Percentiles rank a stretch among this genome's conserved stretches.
Evolutionary conservation across 1,140 invertebrate genomes (phyloP).

Genomic region (Brachionus calyciflorus): DNA sequence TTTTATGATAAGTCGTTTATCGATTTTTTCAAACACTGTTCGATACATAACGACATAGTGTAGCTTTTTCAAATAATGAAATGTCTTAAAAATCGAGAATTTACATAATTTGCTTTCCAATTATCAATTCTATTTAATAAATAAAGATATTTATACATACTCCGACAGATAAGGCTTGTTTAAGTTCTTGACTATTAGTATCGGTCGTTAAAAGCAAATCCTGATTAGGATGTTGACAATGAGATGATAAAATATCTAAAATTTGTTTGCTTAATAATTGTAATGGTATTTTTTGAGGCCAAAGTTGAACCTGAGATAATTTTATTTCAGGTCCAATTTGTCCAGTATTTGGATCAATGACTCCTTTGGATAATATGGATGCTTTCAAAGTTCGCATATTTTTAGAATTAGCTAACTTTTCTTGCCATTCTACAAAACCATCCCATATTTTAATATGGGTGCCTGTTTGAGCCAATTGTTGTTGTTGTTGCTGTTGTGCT

Average conservation of each 20-base stretch:
- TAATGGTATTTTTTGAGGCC: not conserved
- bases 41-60: too few species aligned
- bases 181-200: constrained; percentile 6
- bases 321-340: constrained; percentile 4
- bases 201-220: constrained; percentile 12
- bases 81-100: not conserved
- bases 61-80: too few species aligned
- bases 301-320: not conserved
- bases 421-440: constrained; percentile 16
- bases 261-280: constrained; percentile 26
- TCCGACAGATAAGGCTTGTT: not conserved
- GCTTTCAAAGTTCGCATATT: not conserved
- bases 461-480: not conserved
- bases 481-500: not conserved
- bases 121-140: not conserved
- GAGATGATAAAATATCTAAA: not conserved
- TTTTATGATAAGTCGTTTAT: too few species aligned
- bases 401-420: constrained; percentile 29
- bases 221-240: not conserved
- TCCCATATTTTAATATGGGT: constrained; percentile 5
- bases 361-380: not conserved
- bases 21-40: too few species aligned
- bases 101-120: too few species aligned
- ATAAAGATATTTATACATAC: not conserved
- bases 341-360: not conserved